Evolutionary conservation across 2,113 vertebrate genomes (phyloP), one percentile per base, ranked within the genome.

Genomic region (Morone saxatilis): DNA sequence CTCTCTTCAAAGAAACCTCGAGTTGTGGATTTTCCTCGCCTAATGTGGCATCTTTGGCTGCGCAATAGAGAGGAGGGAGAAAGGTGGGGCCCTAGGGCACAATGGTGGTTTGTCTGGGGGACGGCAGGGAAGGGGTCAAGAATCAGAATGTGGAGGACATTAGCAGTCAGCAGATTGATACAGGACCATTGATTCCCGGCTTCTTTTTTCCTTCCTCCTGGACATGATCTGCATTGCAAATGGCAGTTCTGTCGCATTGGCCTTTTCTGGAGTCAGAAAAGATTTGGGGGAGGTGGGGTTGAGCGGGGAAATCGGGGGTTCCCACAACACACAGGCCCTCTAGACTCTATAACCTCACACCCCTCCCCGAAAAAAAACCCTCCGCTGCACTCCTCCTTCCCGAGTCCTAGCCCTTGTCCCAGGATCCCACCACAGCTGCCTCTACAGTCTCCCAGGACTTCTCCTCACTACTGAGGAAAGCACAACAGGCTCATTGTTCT

Each of bases 141-240:
- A 96, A 96, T 96, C 95, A 96, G 94, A 96, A 95, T 95, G 94
- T 87, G 89, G 91, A 93, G 95, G 94, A 95, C 95, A 96, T 96
- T 96, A 94, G 94, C 94, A 95, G 95, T 95, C 94, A 95, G 92
- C 92, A 91, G 95, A 96, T 94, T 96, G 94, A 96, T 96, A 94
- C 95, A 92, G 94, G 85, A 89, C 94, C 95, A 96, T 95, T 96
- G 95, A 96, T 95, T 96, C 95, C 84, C 75, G 61, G 73, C 78
- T 83, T 91, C 89, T 89, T 87, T 91, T 90, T 84, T 82, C 77
- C 76, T 87, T 76, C 90, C 88, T 93, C 89, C 86, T 88, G 89
- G 88, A 94, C 93, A 90, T 88, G 91, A 96, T 96, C 95, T 96
- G 96, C 95, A 96, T 96, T 96, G 95, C 95, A 96, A 96, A 96